These are phyloP conservation scores for Tauraco erythrolophus DNA, from an alignment of 2,113 vertebrate species.

Conservation along the genomic window DNA sequence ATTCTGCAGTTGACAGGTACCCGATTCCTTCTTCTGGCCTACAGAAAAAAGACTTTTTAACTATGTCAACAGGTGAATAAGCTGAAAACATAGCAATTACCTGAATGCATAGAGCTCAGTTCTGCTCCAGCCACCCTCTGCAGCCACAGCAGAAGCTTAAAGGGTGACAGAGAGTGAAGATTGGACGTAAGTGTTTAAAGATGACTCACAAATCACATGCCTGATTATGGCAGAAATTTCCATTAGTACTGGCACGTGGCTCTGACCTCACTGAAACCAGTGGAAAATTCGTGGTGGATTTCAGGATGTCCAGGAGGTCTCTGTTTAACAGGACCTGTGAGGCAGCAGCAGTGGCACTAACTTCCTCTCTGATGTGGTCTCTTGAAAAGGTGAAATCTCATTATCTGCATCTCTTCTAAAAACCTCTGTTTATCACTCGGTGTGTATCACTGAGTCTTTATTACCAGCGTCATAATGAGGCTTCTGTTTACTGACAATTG, in stretches of 20 bases:
- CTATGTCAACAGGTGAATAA: not conserved
- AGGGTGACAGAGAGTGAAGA: not conserved
- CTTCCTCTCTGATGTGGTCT: not conserved
- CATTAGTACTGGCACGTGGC: not conserved
- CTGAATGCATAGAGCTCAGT: not conserved
- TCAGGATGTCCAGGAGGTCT: accelerated
- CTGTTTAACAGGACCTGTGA: not conserved
- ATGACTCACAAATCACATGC: not conserved
- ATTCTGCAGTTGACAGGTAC: not conserved
- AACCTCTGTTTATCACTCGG: not conserved
- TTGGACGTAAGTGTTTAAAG: not conserved
- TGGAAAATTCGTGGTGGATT: not conserved
- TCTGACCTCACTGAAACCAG: not conserved
- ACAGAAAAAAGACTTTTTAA: not conserved
- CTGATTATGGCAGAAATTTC: not conserved
- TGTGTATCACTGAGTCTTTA: not conserved
- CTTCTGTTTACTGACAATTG: not conserved
- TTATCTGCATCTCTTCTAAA: not conserved
- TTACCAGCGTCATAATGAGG: not conserved
- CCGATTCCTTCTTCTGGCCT: not conserved
- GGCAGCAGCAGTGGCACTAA: not conserved
- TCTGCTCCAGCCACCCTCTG: not conserved
- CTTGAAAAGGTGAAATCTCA: not conserved
- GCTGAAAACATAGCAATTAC: not conserved
- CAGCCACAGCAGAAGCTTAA: not conserved